Conservation (phyloP, 2,113 vertebrate genomes). For the Castor canadensis region DNA sequence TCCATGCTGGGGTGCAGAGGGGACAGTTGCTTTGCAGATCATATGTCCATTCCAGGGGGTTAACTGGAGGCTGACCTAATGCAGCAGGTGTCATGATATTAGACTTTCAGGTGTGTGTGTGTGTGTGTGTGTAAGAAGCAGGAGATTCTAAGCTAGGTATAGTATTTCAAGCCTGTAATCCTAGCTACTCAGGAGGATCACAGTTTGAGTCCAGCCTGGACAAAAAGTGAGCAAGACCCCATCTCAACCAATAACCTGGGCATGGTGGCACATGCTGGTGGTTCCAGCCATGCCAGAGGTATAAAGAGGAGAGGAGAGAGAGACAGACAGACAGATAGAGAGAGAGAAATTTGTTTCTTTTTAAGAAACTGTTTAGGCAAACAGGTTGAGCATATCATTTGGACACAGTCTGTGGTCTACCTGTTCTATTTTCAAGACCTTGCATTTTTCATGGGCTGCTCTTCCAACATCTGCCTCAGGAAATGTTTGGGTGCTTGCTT, state of each 20-base stretch:
- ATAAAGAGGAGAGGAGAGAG: no score
- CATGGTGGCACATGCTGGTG: no score
- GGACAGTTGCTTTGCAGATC: rapidly evolving
- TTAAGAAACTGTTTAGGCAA: neutral
- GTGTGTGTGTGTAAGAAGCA: neutral
- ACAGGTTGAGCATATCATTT: neutral
- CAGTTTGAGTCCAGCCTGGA: no score
- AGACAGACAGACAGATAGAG: neutral
- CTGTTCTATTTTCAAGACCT: neutral
- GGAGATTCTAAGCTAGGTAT: no score
- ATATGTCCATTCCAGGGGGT: rapidly evolving
- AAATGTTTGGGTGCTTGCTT: neutral
- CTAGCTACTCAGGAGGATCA: no score
- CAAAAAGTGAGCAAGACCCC: no score
- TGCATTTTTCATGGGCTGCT: neutral
- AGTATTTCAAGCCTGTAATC: no score
- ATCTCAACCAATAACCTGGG: no score
- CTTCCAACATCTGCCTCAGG: neutral
- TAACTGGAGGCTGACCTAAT: neutral
- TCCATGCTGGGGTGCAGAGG: neutral
- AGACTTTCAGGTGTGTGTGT: neutral
- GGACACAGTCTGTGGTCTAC: neutral
- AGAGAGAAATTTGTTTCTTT: neutral
- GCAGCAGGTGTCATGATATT: neutral
- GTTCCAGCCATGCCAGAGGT: no score